Percentiles rank a stretch among this genome's conserved stretches.
phyloP scores from a whole-genome alignment of 2,113 vertebrate species.

The Macrotis lagotis region DNA sequence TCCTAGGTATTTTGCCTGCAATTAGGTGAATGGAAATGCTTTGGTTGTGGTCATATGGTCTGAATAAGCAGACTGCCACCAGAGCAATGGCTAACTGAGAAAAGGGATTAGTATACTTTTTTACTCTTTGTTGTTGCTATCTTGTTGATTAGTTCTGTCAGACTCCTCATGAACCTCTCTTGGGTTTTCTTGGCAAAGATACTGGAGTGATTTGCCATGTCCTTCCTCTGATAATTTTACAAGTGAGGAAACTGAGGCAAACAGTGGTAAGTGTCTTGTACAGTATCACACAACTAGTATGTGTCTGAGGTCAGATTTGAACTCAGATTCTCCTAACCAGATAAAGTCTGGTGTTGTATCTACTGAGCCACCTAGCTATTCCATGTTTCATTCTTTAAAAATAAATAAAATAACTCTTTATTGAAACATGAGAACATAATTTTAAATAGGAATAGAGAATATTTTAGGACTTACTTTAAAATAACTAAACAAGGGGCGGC shows the following conservation, averaged over 20 bases:
- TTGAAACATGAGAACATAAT: constrained; percentile 2
- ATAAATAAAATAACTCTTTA: not conserved
- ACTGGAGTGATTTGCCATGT: too few species aligned
- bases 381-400: not conserved
- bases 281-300: not conserved
- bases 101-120: not conserved
- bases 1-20: not conserved
- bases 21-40: not conserved
- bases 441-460: not conserved
- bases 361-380: not conserved
- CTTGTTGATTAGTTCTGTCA: too few species aligned
- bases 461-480: not conserved
- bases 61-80: not conserved
- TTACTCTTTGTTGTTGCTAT: not conserved
- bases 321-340: too few species aligned
- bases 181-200: too few species aligned
- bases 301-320: too few species aligned
- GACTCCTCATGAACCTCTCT: too few species aligned
- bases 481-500: too few species aligned
- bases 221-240: too few species aligned
- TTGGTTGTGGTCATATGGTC: not conserved
- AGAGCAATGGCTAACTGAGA: not conserved
- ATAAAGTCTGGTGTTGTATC: not conserved
- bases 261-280: not conserved
- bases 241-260: not conserved